Evolutionary conservation across 2,888 invertebrate genomes (phyloP), one percentile per base, ranked within the genome.

Genomic region (Protodeltote pygarga): DNA sequence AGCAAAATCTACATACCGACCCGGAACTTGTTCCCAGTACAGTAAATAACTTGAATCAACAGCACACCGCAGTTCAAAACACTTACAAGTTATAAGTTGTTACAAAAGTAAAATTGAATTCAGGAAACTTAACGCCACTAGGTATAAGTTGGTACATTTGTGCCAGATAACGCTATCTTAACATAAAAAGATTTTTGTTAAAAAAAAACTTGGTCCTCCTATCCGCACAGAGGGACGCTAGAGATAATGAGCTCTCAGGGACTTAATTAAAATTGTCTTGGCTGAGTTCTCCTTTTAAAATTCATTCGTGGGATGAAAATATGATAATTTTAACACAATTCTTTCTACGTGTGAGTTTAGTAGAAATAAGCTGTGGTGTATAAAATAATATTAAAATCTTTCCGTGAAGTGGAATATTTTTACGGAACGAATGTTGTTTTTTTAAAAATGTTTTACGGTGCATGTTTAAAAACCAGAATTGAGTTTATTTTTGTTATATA

Each of bases 181-280:
- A 51, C 40, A 60, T 55, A 62, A 63, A n/a, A 67, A 65, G 61
- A 49, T 48, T 65, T 63, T 62, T 62, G 47, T 41, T 27, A 34
- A 67, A 57, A 62, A 66, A 64, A 45, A 45, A 52, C 40, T 51
- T 48, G 51, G 45, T 65, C 40, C 53, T 39, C 20, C 40, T 35
- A 41, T 34, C 49, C 57, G 35, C 51, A 39, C 51, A 47, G 50
- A 64, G 48, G 55, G 68, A 61, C 70, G 60, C 44, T 48, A 42
- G 37, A 59, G 71, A 75, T 75, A 75, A 75, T 75, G 67, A 74
- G 65, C 65, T 61, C 71, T 61, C 57, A 55, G 59, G 65, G 64
- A 69, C 75, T 73, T 75, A 73, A 75, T 75, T 75, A 75, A 75
- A 73, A 71, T 70, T 71, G 71, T 73, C 71, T 65, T 64, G 59